Conservation (phyloP, 1,140 invertebrate species). For the Andricus grossulariae region DNA sequence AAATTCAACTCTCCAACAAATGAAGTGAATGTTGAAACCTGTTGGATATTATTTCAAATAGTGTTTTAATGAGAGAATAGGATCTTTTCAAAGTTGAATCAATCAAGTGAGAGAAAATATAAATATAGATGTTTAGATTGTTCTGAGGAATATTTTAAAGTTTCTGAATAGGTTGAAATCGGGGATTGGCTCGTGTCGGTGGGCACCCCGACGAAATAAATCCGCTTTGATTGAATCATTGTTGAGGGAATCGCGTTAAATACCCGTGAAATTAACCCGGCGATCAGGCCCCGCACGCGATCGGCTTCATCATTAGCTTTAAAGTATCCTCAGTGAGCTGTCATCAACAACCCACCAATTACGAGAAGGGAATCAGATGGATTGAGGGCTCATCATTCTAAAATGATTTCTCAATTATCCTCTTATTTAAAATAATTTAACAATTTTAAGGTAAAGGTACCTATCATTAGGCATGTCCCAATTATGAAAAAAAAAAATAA, state of each 20-base stretch:
- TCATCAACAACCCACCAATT: conserved; percentile 41
- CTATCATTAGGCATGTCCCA: too few relatives aligned
- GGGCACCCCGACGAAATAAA: conserved; percentile 58
- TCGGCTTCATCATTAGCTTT: conserved; percentile 61
- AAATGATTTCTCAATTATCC: conserved; percentile 3
- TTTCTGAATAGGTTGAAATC: conserved; percentile 51
- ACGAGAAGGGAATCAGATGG: background rate
- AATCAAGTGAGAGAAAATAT: background rate
- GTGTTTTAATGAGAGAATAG: too few relatives aligned
- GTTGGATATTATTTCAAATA: too few relatives aligned
- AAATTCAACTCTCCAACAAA: too few relatives aligned
- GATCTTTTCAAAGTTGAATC: too few relatives aligned
- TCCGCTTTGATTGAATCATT: conserved; percentile 72
- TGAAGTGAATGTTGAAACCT: background rate
- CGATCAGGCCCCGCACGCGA: conserved; percentile 60
- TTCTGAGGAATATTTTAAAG: too few relatives aligned
- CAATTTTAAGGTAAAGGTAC: too few relatives aligned
- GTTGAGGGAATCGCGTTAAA: conserved; percentile 69
- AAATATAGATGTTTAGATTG: background rate
- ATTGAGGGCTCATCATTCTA: conserved; percentile 8
- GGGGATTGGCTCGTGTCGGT: conserved; percentile 57
- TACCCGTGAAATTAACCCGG: conserved; percentile 73
- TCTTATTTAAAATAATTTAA: too few relatives aligned
- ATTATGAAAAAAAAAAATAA: too few relatives aligned
- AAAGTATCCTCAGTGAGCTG: conserved; percentile 58